Base-by-base conservation (phyloP, 2,113 vertebrate species). In the Chinchilla lanigera region DNA sequence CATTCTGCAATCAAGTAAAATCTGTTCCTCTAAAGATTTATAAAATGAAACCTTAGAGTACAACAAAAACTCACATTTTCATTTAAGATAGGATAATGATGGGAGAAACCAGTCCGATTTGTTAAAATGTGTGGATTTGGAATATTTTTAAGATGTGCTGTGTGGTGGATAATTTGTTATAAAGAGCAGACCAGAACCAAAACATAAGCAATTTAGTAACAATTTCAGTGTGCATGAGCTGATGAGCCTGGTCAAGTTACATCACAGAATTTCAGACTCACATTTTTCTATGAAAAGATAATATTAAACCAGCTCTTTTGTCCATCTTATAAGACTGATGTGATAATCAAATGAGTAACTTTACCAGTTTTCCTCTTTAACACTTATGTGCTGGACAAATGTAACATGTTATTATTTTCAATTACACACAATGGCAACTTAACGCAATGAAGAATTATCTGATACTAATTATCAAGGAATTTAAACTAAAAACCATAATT, bases 1-100 rank as follows among this genome's bases (percentile, higher is more conserved):
- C 35, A 84, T 77, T 95, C 90, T 86, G 26, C 20, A 95, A 93
- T 88, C 69, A 88, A 33, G 85, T 82, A 69, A 92, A 96, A 93
- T 78, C 5, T 92, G 20, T 90, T 83, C 20, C 20, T 58, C 14
- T 75, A 20, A 94, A 94, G 26, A 3, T 3, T 96, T 90, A 83
- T 94, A 50, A 94, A 86, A 47, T 89, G 30, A 90, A 94, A 81
- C 60, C 44, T 47, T 47, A 50, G 14, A 95, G 19, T 58, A 24
- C 56, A 87, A 16, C 38, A 78, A 89, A 93, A 88, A 38, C 13
- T 78, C n/a, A 75, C 13, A 28, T 86, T 38, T 16, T 90, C 11
- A 90, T 73, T 82, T 83, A 77, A 63, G 22, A n/a, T 24, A 93
- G 3, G 30, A 67, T 19, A 4, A 24, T 65, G 5, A 22, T 54